Conservation (phyloP, 1,140 invertebrate species). For the Mactra quadrangularis region DNA sequence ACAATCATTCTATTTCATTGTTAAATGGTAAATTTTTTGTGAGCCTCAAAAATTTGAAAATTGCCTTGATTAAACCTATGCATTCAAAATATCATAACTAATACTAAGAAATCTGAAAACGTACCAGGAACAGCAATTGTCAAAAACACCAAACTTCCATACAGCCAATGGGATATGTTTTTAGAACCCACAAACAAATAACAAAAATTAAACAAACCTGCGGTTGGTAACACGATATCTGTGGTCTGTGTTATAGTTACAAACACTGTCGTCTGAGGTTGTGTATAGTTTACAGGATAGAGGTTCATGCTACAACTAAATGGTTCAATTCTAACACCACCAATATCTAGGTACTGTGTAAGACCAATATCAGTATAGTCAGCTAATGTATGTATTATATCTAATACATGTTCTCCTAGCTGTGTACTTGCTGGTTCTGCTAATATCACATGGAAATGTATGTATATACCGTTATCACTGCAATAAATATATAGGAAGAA, state of each 20-base stretch:
- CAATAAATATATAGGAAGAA: no score
- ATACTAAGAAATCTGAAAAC: no score
- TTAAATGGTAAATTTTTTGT: no score
- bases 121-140: no score
- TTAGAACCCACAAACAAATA: background rate
- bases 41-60: no score
- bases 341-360: constrained; percentile 9
- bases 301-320: constrained; percentile 20
- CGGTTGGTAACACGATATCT: background rate
- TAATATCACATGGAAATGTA: constrained; percentile 34
- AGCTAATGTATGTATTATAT: constrained; percentile 2
- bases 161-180: no score
- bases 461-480: background rate
- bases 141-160: no score
- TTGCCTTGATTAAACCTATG: no score
- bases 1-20: no score
- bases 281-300: constrained; percentile 49
- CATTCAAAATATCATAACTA: no score
- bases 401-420: background rate
- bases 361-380: background rate
- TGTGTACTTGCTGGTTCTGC: background rate
- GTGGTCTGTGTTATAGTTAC: constrained; percentile 20
- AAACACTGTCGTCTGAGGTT: constrained; percentile 25
- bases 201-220: background rate
- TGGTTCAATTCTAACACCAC: constrained; percentile 21